Conservation (phyloP, 2,888 invertebrate genomes). For the Octonoba sinensis region DNA sequence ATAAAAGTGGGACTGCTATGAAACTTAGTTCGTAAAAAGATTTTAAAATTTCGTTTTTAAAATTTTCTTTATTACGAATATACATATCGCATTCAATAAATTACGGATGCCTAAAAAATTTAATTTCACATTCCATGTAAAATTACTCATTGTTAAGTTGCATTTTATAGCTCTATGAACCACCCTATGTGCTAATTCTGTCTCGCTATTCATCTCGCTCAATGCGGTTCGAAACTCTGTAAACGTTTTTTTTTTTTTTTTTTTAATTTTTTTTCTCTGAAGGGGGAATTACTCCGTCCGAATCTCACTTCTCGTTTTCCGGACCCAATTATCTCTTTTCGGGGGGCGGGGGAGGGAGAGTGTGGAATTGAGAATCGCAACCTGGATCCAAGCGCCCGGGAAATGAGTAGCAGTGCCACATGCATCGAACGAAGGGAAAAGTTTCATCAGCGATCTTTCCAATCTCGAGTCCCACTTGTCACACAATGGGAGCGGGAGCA, state of each 20-base stretch:
- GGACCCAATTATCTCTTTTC: conserved; percentile 36
- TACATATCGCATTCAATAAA: too few species aligned
- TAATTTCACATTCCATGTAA: too few species aligned
- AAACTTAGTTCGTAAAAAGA: too few species aligned
- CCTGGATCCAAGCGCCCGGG: conserved; percentile 24
- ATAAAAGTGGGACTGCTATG: too few species aligned
- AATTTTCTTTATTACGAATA: too few species aligned
- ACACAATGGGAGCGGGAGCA: conserved; percentile 50
- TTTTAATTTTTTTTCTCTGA: too few species aligned
- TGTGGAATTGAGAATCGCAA: conserved; percentile 11
- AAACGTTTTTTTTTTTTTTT: too few species aligned
- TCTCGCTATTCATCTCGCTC: not conserved
- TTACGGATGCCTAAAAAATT: too few species aligned
- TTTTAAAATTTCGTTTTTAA: too few species aligned
- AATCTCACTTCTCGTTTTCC: not conserved
- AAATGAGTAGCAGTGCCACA: conserved; percentile 30
- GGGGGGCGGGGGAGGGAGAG: not conserved
- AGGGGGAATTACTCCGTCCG: not conserved
- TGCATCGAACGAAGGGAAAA: conserved; percentile 30
- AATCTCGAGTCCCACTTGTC: conserved; percentile 45
- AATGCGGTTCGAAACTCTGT: not conserved
- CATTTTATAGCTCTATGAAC: too few species aligned
- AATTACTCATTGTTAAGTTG: too few species aligned
- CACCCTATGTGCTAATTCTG: too few species aligned
- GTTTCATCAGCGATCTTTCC: conserved; percentile 53